Percentiles rank a stretch among this genome's conserved stretches.
These are phyloP conservation scores for Dasypus novemcinctus DNA, from an alignment of 2,113 vertebrate species.

Conservation along the genomic window DNA sequence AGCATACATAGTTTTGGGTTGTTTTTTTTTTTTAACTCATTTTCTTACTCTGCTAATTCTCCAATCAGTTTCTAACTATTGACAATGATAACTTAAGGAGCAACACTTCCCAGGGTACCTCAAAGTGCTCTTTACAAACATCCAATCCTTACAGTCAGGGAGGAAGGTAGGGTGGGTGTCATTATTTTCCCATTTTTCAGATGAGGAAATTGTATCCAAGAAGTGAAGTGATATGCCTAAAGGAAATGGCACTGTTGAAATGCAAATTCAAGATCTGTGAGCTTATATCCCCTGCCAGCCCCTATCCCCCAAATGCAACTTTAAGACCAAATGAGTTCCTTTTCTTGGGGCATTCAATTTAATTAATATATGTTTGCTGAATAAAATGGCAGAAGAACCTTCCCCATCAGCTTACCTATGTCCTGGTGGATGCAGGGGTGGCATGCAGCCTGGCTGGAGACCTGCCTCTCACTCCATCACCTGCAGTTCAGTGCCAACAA, in stretches of 20 bases:
- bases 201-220: not conserved
- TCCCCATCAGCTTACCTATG: fast-evolving
- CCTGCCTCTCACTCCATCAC: fast-evolving
- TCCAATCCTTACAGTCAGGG: not conserved
- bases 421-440: not conserved
- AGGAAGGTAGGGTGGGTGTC: not conserved
- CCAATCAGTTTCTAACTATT: not conserved
- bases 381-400: not conserved
- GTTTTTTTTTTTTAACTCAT: not conserved
- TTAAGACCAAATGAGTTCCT: not conserved
- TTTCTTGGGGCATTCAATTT: not conserved
- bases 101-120: no score
- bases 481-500: not conserved
- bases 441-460: not conserved
- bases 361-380: not conserved
- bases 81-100: not conserved
- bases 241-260: not conserved
- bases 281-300: not conserved
- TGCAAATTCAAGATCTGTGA: not conserved
- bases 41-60: not conserved
- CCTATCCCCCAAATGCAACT: not conserved
- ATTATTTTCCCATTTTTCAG: not conserved
- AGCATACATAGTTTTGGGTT: not conserved
- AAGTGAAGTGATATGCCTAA: not conserved
- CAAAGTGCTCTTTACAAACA: not conserved